Evolutionary conservation across 2,888 invertebrate species (phyloP), one percentile per base, ranked within the genome.

Genomic region (Dryadula phaetusa): DNA sequence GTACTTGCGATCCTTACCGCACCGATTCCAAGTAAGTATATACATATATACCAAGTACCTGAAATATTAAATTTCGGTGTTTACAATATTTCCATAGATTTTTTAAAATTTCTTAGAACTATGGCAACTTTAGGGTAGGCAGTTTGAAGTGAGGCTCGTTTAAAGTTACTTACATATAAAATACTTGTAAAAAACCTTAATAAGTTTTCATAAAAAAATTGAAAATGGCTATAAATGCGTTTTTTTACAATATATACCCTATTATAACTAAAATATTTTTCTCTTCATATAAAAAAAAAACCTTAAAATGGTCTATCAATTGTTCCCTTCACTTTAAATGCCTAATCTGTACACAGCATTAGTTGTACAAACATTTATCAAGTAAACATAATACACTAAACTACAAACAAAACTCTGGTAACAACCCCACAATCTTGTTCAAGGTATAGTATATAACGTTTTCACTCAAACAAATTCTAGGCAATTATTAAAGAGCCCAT

Each of bases 401-500:
- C 10, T 37, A 37, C 37, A 37, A 37, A 37, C 37, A 37, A 37
- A 37, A 37, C 4, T 46, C 12, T n/a, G n/a, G 10, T 20, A 46
- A 46, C 46, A 46, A 22, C 12, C 22, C 25, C 8, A n/a, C n/a
- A 16, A 56, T 56, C 44, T 20, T 6, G 20, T 25, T 12, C 37
- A 47, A 18, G 20, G n/a, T n/a, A n/a, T n/a, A n/a, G n/a, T n/a
- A 49, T 40, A 53, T 8, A 32, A 12, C 56, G 25, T 58, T 47
- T 64, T 37, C 34, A 64, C 47, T 47, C 34, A 34, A 40, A n/a
- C n/a, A 64, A 63, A 52, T 42, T 42, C 28, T 14, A 53, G 16
- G 34, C 34, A 32, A 49, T 65, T 60, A 65, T 67, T 64, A 58
- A 49, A 28, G 28, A 52, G 63, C 25, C 52, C n/a, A n/a, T n/a